Base-by-base conservation (phyloP, 2,888 invertebrate genomes). In the Hyposoter dolosus region DNA sequence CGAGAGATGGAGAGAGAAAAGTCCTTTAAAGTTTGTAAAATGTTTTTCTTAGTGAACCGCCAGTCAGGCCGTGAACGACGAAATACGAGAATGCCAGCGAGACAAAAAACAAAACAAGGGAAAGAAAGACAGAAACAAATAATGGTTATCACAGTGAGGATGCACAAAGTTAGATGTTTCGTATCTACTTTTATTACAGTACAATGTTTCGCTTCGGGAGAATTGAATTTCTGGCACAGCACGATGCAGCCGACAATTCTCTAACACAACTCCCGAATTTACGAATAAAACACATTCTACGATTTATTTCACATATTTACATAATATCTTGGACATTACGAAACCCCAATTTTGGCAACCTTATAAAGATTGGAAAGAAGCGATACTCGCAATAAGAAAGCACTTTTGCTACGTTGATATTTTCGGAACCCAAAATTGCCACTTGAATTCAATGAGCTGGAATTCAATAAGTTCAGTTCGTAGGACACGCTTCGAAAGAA, bases 1-100 rank as follows among this genome's bases (percentile, higher is more conserved):
- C 7, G 50, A n/a, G 50, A n/a, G 50, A 17, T 35, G n/a, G n/a
- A 28, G 60, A 28, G 60, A 60, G 60, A 28, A 76, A 85, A 79
- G 75, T 85, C 71, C 65, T 80, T 60, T 83, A 72, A 81, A 86
- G 80, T 86, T 85, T 83, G 80, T 56, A 68, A 81, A 82, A 75
- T 75, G 81, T 84, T 77, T 81, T 65, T 81, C 56, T 53, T 53
- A 50, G 45, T 32, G 69, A 75, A 65, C 80, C 77, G 28, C 65
- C 65, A 19, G 83, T 43, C 56, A 68, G 72, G 76, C 35, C 19
- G 56, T 40, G 75, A 74, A 45, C 50, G 45, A 77, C 77, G 69
- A 83, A 69, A 86, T 69, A 80, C 76, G 80, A 45, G 71, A 76
- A 63, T 28, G 53, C 50, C 60, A 50, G 40, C 40, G 19, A 65